phyloP scores from a whole-genome alignment of 2,113 vertebrate genomes.

The Todiramphus saurophagus region DNA sequence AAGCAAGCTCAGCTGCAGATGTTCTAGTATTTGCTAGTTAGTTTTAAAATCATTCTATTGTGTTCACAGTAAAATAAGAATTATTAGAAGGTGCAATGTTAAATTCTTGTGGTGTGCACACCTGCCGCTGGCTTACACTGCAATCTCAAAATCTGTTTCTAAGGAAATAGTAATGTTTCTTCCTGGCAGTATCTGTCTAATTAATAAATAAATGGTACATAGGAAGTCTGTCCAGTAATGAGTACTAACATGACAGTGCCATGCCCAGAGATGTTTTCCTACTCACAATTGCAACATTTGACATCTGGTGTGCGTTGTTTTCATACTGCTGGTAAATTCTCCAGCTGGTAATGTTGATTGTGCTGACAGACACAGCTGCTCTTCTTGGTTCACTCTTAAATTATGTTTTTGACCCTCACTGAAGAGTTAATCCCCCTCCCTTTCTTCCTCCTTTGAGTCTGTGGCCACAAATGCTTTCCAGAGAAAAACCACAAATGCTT shows the following conservation, averaged over 20 bases:
- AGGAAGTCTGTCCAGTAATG: conserved; percentile 22
- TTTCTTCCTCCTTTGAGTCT: conserved; percentile 72
- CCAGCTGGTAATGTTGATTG: conserved; percentile 71
- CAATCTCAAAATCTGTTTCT: background rate
- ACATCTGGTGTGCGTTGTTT: conserved; percentile 78
- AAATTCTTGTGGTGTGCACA: background rate
- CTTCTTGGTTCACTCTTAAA: conserved; percentile 74
- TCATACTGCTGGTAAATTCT: conserved; percentile 75
- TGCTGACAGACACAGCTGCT: conserved; percentile 76
- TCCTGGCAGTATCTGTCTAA: conserved; percentile 5
- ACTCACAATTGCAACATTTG: conserved; percentile 49
- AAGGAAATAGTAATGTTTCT: conserved; percentile 5
- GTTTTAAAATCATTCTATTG: background rate
- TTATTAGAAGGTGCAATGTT: background rate
- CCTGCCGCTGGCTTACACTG: background rate
- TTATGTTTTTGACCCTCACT: conserved; percentile 79
- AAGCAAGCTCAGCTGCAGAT: background rate
- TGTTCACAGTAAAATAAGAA: background rate
- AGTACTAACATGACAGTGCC: background rate
- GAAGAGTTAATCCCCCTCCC: conserved; percentile 72
- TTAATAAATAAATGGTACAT: conserved; percentile 44
- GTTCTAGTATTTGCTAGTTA: background rate
- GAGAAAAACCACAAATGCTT: conserved; percentile 66
- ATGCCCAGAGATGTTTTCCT: conserved; percentile 49
- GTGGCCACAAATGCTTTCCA: conserved; percentile 73